Percentiles rank a stretch among this genome's conserved stretches.
Evolutionary conservation across 2,113 vertebrate genomes (phyloP).

Genomic region (Talpa occidentalis): DNA sequence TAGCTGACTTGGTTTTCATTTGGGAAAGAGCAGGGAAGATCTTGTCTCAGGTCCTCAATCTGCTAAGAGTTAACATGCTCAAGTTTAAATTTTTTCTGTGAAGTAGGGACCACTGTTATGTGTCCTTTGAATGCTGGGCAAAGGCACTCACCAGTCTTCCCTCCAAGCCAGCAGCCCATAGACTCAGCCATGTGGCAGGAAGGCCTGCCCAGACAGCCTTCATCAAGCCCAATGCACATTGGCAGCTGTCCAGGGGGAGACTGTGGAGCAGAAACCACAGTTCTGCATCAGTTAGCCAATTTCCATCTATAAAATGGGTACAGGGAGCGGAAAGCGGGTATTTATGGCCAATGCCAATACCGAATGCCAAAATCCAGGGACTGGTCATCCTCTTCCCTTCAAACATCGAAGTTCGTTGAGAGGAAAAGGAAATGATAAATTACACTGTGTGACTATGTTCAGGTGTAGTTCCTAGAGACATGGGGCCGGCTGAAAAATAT

Average conservation of each 20-base stretch:
- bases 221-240: background rate
- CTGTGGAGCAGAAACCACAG: background rate
- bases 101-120: background rate
- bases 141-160: background rate
- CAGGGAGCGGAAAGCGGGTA: too few relatives aligned
- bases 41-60: constrained; percentile 8
- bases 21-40: background rate
- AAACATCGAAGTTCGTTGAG: background rate
- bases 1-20: constrained; percentile 50
- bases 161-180: background rate
- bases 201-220: background rate
- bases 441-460: background rate
- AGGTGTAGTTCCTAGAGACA: background rate
- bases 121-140: constrained; percentile 10
- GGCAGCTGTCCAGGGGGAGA: background rate
- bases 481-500: background rate
- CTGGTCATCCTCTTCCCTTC: background rate
- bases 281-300: background rate
- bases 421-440: constrained; percentile 29
- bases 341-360: background rate
- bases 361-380: constrained; percentile 10
- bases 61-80: constrained; percentile 18
- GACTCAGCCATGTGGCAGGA: background rate
- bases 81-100: constrained; percentile 41
- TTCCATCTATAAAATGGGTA: constrained; percentile 11